Conservation (phyloP, 2,113 vertebrate genomes). For the Elanoides forficatus region DNA sequence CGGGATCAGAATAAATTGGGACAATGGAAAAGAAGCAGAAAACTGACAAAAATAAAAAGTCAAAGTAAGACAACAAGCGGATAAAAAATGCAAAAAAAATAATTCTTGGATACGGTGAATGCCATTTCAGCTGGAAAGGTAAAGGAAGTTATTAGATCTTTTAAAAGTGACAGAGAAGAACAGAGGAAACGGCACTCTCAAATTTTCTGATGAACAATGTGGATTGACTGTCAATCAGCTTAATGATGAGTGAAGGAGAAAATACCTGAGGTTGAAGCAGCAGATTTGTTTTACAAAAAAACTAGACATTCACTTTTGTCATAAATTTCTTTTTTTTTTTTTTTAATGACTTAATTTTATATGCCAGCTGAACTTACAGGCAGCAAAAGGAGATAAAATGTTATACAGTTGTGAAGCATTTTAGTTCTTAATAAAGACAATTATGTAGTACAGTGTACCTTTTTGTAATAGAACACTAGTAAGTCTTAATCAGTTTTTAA, state of each 20-base stretch:
- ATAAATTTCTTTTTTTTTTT: not conserved
- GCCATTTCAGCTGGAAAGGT: not conserved
- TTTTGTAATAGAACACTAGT: not conserved
- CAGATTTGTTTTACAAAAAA: not conserved
- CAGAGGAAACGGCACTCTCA: not conserved
- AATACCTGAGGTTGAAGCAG: not conserved
- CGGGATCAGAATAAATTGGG: not conserved
- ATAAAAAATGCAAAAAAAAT: not conserved
- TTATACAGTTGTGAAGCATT: not conserved
- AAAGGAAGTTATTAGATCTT: not conserved
- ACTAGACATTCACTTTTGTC: accelerated
- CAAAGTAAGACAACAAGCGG: not conserved
- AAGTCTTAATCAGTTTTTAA: not conserved
- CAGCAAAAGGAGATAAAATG: not conserved
- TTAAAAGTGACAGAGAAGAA: not conserved
- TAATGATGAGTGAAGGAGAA: not conserved
- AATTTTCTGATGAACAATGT: not conserved
- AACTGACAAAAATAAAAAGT: not conserved
- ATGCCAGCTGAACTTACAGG: not conserved
- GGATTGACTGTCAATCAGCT: not conserved
- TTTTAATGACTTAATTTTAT: not conserved
- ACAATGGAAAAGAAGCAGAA: not conserved
- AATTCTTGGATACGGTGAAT: not conserved
- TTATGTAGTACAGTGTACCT: not conserved
- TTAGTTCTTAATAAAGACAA: not conserved